Base-by-base conservation (phyloP, 2,888 invertebrate species). In the Acleris laterana region DNA sequence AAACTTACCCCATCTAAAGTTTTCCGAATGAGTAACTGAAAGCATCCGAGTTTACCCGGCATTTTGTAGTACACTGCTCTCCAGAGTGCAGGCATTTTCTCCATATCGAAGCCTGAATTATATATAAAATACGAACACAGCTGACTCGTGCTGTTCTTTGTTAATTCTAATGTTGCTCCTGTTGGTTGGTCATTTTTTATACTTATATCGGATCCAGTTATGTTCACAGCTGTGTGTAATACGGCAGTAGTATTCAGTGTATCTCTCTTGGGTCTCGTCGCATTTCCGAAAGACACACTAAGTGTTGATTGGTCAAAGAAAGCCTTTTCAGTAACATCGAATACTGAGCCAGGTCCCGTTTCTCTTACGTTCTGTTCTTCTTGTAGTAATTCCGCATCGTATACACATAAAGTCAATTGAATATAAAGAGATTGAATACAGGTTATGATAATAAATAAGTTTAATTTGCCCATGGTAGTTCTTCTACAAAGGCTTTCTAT, bases 11-110 rank as follows among this genome's bases (percentile, higher is more conserved):
- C 61, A 3, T n/a, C 19, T 3, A 72, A 65, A 13, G 78, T 58
- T 53, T 57, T 69, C 56, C 72, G 73, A 3, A 86, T 76, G 25
- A 74, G 69, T 48, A 86, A 72, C 68, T 77, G 82, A 62, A 85
- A 85, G 70, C 85, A 86, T 3, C 74, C 69, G 13, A 85, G 62
- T 44, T 68, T 73, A 3, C 76, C 70, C 0, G 70, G 56, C n/a
- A 79, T 68, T 19, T 74, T 71, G 63, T 82, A 83, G 63, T 78
- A 83, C 3, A 71, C 70, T 2, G 81, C 74, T 68, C 82, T 78
- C 84, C 84, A 85, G 0, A 82, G 74, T 32, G 79, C 80, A 0
- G 71, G 73, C 75, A 85, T 81, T 28, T 71, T 71, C 0, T 65
- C 59, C 1, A 78, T 28, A 63, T 74, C 63, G 28, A 78, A 73